These are phyloP conservation scores for Meiosimyza platycephala DNA, from an alignment of 2,888 invertebrate genomes.

Conservation along the genomic window DNA sequence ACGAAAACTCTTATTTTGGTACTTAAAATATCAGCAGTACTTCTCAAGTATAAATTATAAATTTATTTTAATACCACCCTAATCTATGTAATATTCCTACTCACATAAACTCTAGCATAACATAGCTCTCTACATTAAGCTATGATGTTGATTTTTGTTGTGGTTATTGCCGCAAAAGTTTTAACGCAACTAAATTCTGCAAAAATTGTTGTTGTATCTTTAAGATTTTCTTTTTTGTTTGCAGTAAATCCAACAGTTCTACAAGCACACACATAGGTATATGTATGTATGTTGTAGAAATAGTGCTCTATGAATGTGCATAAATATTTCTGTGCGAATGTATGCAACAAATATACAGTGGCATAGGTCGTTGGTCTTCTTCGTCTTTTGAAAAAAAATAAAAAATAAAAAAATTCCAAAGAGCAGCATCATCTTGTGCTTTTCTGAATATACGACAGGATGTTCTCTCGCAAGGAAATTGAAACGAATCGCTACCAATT, in stretches of 20 bases:
- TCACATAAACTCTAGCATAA: background rate
- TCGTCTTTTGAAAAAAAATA: background rate
- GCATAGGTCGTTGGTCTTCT: slow-evolving; percentile 34
- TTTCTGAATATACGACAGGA: no score
- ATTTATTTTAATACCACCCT: no score
- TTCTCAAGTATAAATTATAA: no score
- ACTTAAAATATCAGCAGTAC: no score
- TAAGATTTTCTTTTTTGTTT: slow-evolving; percentile 3
- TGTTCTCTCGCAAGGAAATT: slow-evolving; percentile 29
- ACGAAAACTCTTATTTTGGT: no score
- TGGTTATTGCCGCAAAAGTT: background rate
- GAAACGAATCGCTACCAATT: slow-evolving; percentile 19
- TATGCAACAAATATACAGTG: slow-evolving; percentile 13
- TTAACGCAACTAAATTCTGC: background rate
- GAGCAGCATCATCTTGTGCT: no score
- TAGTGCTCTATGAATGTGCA: background rate
- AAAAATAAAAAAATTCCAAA: no score
- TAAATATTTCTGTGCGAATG: slow-evolving; percentile 9
- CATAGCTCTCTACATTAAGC: background rate
- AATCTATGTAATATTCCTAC: background rate
- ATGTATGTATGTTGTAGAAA: slow-evolving; percentile 12
- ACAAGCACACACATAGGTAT: background rate
- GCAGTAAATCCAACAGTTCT: background rate
- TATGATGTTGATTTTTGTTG: slow-evolving; percentile 3
- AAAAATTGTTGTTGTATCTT: slow-evolving; percentile 20